Evolutionary conservation across 2,888 invertebrate genomes (phyloP), one percentile per base, ranked within the genome.

Genomic region (Bombylius major): DNA sequence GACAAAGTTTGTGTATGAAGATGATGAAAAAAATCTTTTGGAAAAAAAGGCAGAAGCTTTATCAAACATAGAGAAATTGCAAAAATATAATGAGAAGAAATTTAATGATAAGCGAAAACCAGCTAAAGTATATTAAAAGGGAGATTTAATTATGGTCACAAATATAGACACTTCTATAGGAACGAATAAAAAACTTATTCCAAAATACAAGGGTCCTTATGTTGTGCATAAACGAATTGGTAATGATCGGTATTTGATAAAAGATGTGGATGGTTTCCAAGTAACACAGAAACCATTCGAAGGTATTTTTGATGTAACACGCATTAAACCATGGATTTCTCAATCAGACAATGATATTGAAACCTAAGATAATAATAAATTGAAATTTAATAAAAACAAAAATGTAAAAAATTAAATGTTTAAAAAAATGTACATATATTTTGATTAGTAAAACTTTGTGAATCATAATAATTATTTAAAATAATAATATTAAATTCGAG

Each of bases 71-170:
- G 50, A 53, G 14, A 58, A 60, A 46, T 48, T 11, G 5, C 64
- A 67, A 53, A 32, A 54, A 4, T 60, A 63, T 39, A 65, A 63
- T 54, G 54, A 64, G 51, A 53, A 45, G 12, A 51, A 62, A 23
- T 51, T 33, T 45, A 51, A 51, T 51, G 36, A 44, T 32, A 55
- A 51, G 42, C 14, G 55, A 9, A 50, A 66, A 58, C 49, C 47
- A 42, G 53, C 61, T 3, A 44, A 42, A 34, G 31, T 47, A 31
- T 64, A 60, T 54, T 6, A 56, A 11, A 32, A 53, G n/a, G 63
- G 61, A 12, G 61, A 65, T 58, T 58, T 60, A 47, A 62, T 62
- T 5, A 54, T 62, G 56, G 52, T 60, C 0, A 51, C 44, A 46
- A 63, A 61, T 53, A 36, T 55, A 11, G 62, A 60, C 53, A 58